Percentiles rank a stretch among this genome's conserved stretches.
phyloP scores from a whole-genome alignment of 1,140 invertebrate species.

The Drosophila takahashii region DNA sequence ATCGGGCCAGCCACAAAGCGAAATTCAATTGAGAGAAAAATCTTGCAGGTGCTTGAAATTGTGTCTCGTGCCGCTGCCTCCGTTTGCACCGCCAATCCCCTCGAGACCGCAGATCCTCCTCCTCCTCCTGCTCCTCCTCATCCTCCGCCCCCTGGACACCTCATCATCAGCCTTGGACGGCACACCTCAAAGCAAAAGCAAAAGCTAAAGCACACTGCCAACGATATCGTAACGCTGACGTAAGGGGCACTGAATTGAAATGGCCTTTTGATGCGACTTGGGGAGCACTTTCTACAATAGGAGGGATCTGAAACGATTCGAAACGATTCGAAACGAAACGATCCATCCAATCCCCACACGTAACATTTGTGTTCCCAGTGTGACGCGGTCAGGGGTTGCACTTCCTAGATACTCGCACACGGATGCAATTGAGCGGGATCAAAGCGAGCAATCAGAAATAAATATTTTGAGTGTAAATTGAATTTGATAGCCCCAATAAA shows the following conservation, averaged over 20 bases:
- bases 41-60: constrained; percentile 72
- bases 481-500: constrained; percentile 7
- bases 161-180: constrained; percentile 41
- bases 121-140: constrained; percentile 11
- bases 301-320: constrained; percentile 17
- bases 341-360: constrained; percentile 22
- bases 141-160: background rate
- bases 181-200: constrained; percentile 58
- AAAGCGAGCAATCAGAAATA: constrained; percentile 10
- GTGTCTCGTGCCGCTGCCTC: constrained; percentile 57
- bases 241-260: constrained; percentile 74
- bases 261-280: constrained; percentile 50
- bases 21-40: constrained; percentile 69
- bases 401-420: constrained; percentile 38
- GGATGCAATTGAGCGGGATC: constrained; percentile 57
- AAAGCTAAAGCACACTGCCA: background rate
- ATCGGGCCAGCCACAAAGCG: constrained; percentile 52
- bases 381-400: constrained; percentile 43
- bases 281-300: constrained; percentile 52
- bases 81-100: constrained; percentile 3
- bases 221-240: constrained; percentile 69
- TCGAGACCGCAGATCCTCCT: background rate
- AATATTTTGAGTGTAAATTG: constrained; percentile 7
- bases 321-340: constrained; percentile 7
- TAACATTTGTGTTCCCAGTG: constrained; percentile 24